Base-by-base conservation (phyloP, 2,797 vertebrate species). In the Hirundo rustica region DNA sequence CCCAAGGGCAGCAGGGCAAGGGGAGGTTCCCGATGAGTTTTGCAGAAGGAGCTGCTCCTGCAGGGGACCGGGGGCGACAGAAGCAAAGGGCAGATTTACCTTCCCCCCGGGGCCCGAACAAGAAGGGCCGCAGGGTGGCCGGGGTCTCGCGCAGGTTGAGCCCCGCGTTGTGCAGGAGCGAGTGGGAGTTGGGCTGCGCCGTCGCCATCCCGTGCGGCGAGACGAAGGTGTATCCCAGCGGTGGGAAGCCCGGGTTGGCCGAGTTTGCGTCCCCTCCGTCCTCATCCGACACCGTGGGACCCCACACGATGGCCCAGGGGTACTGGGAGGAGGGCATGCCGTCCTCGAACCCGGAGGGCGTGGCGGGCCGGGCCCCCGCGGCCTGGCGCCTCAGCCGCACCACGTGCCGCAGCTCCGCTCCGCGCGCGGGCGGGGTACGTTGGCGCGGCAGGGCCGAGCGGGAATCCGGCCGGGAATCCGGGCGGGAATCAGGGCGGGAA, bases 251-350 rank as follows among this genome's bases (percentile, higher is more conserved):
- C 1, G 98, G 98, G 81, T 98, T 98, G 94, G 97, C 98, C 0
- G 98, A 98, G 89, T 98, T 98, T 85, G 97, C 72, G 75, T 98
- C 98, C 25, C 97, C 97, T 76, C 98, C 98, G 1, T 98, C 98
- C 92, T 98, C 98, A 38, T 98, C 98, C 1, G 98, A 98, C 82
- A 98, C 97, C 0, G 98, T 98, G 80, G 98, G 98, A 23, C 98
- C 98, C 98, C 98, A 98, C 20, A 98, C 97, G 11, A 98, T 98
- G 78, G 98, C 98, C 98, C 98, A 98, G 54, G 98, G 98, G 75
- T 98, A 98, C 93, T 98, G 98, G 44, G 98, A 98, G 42, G 98
- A 98, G 61, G 98, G 97, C 36, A 97, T 97, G 60, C 98, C 98
- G 0, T 98, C 98, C 96, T 98, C 98, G 29, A 98, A 97, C 2